Percentiles rank a stretch among this genome's conserved stretches.
Evolutionary conservation across 2,113 vertebrate genomes (phyloP).

Genomic region (Tretioscincus oriximinensis): DNA sequence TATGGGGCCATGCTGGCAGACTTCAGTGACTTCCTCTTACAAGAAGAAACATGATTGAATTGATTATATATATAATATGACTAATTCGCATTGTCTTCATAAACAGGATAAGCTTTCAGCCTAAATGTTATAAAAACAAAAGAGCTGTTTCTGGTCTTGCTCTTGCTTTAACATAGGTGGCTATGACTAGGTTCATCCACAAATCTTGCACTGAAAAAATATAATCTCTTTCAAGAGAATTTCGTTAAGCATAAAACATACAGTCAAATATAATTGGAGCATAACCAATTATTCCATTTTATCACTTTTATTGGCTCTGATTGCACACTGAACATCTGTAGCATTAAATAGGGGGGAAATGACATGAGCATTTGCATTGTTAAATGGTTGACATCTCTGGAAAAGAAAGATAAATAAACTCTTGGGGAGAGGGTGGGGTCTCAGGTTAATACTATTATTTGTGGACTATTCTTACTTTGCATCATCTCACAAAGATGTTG

Average conservation of each 20-base stretch:
- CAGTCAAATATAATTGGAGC: slow-evolving; percentile 55
- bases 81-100: not conserved
- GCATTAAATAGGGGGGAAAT: slow-evolving; percentile 49
- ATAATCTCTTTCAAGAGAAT: slow-evolving; percentile 40
- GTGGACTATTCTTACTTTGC: not conserved
- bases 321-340: slow-evolving; percentile 49
- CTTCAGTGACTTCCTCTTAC: not conserved
- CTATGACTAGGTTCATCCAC: not conserved
- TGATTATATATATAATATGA: not conserved
- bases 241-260: slow-evolving; percentile 46
- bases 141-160: not conserved
- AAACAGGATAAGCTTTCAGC: not conserved
- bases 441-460: slow-evolving; percentile 5
- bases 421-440: slow-evolving; percentile 11
- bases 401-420: slow-evolving; percentile 31
- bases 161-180: not conserved
- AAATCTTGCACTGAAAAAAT: slow-evolving; percentile 40
- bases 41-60: not conserved
- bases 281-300: slow-evolving; percentile 46
- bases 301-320: slow-evolving; percentile 44
- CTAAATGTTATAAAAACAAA: not conserved
- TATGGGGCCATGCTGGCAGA: too few relatives aligned
- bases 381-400: slow-evolving; percentile 30
- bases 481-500: not conserved
- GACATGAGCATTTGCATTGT: slow-evolving; percentile 39